Conservation (phyloP, 2,113 vertebrate species). For the Lathamus discolor region DNA sequence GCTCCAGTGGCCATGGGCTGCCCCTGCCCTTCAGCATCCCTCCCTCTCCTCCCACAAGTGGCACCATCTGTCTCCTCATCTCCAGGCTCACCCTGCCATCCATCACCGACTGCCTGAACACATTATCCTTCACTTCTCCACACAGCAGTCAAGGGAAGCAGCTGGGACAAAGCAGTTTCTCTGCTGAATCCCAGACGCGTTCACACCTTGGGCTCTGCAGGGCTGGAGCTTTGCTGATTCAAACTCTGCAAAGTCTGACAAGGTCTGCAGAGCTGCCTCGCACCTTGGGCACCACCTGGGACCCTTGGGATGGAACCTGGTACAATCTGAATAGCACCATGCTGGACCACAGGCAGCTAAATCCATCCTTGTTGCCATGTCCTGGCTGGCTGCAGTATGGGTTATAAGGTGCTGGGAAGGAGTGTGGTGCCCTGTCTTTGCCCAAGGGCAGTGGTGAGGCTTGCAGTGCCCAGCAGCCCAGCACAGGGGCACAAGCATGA, state of each 20-base stretch:
- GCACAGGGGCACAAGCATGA: rapidly evolving
- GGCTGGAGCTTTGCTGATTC: not conserved
- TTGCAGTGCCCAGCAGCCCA: not conserved
- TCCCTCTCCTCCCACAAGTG: rapidly evolving
- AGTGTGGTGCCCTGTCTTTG: not conserved
- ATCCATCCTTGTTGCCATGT: not conserved
- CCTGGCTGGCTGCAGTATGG: not conserved
- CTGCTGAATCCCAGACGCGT: not conserved
- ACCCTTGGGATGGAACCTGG: not conserved
- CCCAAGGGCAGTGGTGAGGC: not conserved
- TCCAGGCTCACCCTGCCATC: not conserved
- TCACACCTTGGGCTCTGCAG: not conserved
- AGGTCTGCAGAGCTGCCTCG: not conserved
- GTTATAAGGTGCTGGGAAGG: not conserved
- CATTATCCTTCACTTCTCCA: slow-evolving; percentile 12
- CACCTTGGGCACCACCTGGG: rapidly evolving
- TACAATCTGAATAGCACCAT: not conserved
- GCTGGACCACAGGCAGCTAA: not conserved
- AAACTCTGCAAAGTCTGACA: not conserved
- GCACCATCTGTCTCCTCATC: not conserved
- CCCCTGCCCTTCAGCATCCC: not conserved
- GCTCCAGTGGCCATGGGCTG: not conserved
- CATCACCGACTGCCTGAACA: not conserved
- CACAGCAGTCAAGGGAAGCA: not conserved
- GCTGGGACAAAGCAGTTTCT: not conserved